Evolutionary conservation across 2,797 vertebrate species (phyloP).

Genomic region (Picus viridis): DNA sequence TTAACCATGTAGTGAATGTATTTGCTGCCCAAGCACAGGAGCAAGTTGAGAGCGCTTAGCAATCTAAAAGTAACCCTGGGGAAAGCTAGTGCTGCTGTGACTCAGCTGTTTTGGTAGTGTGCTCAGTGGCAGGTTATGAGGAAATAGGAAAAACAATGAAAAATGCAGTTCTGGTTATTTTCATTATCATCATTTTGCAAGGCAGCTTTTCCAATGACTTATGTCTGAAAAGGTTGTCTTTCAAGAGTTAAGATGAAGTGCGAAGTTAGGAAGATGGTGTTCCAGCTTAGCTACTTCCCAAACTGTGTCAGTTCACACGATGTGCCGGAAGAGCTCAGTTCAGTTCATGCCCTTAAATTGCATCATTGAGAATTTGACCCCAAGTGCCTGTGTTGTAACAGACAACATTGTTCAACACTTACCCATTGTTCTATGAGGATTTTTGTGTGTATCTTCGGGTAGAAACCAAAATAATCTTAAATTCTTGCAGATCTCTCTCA

Average conservation of each 20-base stretch:
- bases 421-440: rapidly evolving
- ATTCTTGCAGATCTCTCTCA: background rate
- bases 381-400: background rate
- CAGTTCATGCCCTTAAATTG: background rate
- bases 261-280: background rate
- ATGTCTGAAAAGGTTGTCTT: background rate
- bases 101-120: background rate
- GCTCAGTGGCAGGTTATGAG: background rate
- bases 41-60: background rate
- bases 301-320: background rate
- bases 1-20: background rate
- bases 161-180: background rate
- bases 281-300: background rate
- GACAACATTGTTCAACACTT: background rate
- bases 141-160: background rate
- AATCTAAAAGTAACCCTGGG: background rate
- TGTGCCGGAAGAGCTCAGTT: background rate
- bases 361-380: background rate
- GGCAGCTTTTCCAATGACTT: background rate
- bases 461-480: background rate
- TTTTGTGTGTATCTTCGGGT: background rate
- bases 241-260: background rate
- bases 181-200: background rate
- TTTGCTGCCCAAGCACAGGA: background rate
- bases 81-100: background rate